phyloP scores from a whole-genome alignment of 2,113 vertebrate genomes.

The Otolemur garnettii region DNA sequence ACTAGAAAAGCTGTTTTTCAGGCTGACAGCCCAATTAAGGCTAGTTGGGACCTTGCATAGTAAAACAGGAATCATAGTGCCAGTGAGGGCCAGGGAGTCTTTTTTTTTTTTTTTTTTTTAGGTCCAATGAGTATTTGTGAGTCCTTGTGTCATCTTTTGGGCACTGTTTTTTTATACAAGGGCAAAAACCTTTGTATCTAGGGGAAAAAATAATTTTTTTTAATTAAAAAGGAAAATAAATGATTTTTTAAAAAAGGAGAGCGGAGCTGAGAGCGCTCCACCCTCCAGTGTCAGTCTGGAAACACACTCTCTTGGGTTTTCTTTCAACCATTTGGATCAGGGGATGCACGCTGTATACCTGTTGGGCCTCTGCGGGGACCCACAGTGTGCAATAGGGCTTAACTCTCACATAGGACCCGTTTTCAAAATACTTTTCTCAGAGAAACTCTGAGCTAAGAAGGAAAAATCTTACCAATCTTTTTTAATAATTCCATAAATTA shows the following conservation, averaged over 20 bases:
- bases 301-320: background rate
- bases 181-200: constrained; percentile 92
- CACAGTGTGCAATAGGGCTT: background rate
- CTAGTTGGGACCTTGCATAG: constrained; percentile 91
- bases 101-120: no score
- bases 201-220: constrained; percentile 88
- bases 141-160: constrained; percentile 94
- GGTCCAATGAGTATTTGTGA: constrained; percentile 92
- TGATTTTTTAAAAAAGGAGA: constrained; percentile 71
- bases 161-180: constrained; percentile 95
- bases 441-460: constrained; percentile 30
- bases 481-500: background rate
- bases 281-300: no score
- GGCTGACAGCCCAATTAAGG: constrained; percentile 90
- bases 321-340: background rate
- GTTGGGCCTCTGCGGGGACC: background rate
- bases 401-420: background rate
- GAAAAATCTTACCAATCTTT: background rate
- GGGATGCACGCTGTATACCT: background rate
- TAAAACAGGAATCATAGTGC: constrained; percentile 93
- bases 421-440: constrained; percentile 18
- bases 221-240: constrained; percentile 92
- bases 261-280: background rate
- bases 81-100: constrained; percentile 90
- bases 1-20: constrained; percentile 91